phyloP scores from a whole-genome alignment of 2,797 vertebrate genomes.

The Ataeniobius toweri region DNA sequence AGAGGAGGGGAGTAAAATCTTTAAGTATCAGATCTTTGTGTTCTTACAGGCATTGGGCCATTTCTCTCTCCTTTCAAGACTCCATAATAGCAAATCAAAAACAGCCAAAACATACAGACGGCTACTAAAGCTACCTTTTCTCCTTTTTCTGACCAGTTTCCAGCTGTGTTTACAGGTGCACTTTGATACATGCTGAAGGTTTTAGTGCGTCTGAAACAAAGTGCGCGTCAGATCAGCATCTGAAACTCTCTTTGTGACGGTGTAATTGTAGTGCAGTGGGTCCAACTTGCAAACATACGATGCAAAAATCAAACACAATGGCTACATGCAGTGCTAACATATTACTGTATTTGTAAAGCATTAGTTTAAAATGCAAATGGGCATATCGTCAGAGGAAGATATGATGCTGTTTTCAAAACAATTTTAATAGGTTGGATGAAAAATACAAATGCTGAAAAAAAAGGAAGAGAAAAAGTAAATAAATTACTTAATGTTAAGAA shows the following conservation, averaged over 20 bases:
- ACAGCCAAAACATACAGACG: slow-evolving; percentile 21
- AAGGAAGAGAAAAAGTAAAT: neutral
- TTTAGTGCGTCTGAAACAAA: slow-evolving; percentile 8
- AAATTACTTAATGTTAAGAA: neutral
- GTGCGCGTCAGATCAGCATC: slow-evolving; percentile 21
- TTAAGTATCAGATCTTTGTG: slow-evolving; percentile 16
- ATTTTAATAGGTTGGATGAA: too few species aligned
- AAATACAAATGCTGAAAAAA: neutral
- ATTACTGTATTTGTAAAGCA: slow-evolving; percentile 1
- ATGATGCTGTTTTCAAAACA: neutral
- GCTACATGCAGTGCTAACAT: neutral
- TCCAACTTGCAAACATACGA: slow-evolving; percentile 7
- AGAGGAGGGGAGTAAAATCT: slow-evolving; percentile 15
- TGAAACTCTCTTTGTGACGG: neutral
- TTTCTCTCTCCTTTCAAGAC: slow-evolving; percentile 12
- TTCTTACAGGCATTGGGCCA: slow-evolving; percentile 28
- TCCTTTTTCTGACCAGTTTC: slow-evolving; percentile 16
- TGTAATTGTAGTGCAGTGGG: neutral
- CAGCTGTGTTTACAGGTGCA: slow-evolving; percentile 23
- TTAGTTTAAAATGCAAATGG: neutral
- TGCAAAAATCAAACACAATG: slow-evolving; percentile 9
- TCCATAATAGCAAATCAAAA: slow-evolving; percentile 16
- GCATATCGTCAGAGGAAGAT: neutral
- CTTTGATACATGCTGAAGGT: neutral
- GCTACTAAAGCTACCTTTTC: neutral